Base-by-base conservation (phyloP, 1,140 invertebrate genomes). In the Pseudomyrmex gracilis region DNA sequence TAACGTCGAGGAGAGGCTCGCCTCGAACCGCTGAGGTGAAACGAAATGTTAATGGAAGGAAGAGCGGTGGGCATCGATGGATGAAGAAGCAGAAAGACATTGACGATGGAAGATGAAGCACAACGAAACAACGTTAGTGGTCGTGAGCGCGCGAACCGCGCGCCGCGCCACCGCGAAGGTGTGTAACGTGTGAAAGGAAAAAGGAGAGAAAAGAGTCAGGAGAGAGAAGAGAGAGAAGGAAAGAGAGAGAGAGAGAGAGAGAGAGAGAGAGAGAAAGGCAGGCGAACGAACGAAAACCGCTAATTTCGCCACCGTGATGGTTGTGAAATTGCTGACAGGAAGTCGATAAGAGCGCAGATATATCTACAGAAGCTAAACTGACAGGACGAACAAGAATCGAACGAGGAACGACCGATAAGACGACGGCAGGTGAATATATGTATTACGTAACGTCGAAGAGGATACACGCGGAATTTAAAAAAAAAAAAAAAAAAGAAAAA, bases 21-120 rank as follows among this genome's bases (percentile, higher is more conserved):
- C 34, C 66, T 70, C 76, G 76, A 80, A 80, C 53, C 76, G 76
- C 67, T 80, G 76, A 80, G 76, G 76, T 80, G 76, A 80, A 80
- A 80, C 76, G 76, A 80, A 80, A 80, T 80, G 76, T 70, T 80
- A 80, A 80, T 80, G 76, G 76, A 80, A 76, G 47, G 77, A 47
- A 84, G 63, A 85, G 76, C 64, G 74, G 66, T 9, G 68, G 43
- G 24, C 57, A 45, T 61, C 73, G 53, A 83, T 57, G 76, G 85
- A 71, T 61, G 67, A 70, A 76, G 47, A 76, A 80, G 84, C 76
- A 78, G 57, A 51, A 49, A 76, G 61, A 78, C 55, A 76, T 60
- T 47, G 74, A 86, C 66, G 76, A 80, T 70, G 76, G 76, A 70
- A 45, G 76, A 80, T 70, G 83, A 82, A 70, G 58, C 73, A 80